Conservation (phyloP, 2,888 invertebrate genomes). For the Euzophera pinguis region DNA sequence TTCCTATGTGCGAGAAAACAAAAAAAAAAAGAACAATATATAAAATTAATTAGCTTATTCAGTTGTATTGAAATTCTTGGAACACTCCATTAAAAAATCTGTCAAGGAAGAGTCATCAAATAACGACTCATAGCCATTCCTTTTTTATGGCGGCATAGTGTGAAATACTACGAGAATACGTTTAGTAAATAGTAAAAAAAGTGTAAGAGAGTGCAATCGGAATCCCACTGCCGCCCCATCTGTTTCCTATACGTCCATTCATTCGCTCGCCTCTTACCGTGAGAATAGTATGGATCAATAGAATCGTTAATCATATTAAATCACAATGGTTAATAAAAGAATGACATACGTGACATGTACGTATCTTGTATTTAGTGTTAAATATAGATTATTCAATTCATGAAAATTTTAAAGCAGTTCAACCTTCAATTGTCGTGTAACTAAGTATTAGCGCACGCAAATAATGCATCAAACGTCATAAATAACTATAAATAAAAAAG, state of each 20-base stretch:
- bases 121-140: not conserved
- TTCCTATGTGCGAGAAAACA: too few relatives aligned
- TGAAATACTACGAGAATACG: constrained; percentile 42
- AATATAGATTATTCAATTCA: too few relatives aligned
- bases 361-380: not conserved
- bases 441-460: too few relatives aligned
- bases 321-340: constrained; percentile 7
- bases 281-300: constrained; percentile 43
- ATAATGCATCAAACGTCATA: too few relatives aligned
- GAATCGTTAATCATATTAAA: constrained; percentile 7
- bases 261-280: constrained; percentile 32
- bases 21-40: too few relatives aligned
- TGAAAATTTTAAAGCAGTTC: too few relatives aligned
- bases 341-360: not conserved
- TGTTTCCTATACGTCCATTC: constrained; percentile 50
- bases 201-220: constrained; percentile 34
- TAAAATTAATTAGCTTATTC: too few relatives aligned
- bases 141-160: constrained; percentile 36
- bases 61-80: not conserved
- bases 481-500: too few relatives aligned
- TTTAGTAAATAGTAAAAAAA: not conserved
- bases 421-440: too few relatives aligned
- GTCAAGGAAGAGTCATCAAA: not conserved
- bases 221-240: constrained; percentile 52
- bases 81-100: not conserved